These are phyloP conservation scores for Poecile montanus DNA, from an alignment of 2,797 vertebrate species.

Conservation along the genomic window DNA sequence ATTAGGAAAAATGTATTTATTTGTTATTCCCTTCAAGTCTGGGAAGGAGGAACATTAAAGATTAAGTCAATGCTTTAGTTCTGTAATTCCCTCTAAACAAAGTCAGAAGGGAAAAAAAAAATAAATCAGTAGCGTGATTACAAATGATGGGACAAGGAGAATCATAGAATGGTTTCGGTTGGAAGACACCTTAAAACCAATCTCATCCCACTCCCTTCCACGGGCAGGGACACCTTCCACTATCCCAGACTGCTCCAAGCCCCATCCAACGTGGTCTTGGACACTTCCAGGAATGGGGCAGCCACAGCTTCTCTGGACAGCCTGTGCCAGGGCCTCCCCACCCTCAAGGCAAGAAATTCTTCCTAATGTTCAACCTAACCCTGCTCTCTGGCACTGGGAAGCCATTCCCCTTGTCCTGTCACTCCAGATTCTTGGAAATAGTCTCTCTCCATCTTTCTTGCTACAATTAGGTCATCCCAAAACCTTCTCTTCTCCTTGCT, in stretches of 20 bases:
- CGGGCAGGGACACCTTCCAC: background rate
- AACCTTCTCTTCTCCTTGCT: background rate
- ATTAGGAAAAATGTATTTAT: background rate
- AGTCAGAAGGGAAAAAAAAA: background rate
- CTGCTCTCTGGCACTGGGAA: background rate
- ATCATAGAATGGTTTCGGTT: background rate
- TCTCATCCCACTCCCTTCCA: background rate
- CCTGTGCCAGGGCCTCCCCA: background rate
- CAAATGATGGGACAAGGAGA: background rate
- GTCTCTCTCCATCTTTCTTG: background rate
- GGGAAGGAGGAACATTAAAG: background rate
- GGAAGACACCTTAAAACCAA: background rate
- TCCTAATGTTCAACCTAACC: background rate
- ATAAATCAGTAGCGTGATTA: background rate
- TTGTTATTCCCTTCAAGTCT: background rate
- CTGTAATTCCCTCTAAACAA: background rate
- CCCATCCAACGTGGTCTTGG: rapidly evolving
- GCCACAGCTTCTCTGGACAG: background rate
- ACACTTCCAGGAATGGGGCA: background rate
- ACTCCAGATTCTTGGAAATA: background rate
- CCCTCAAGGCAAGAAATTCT: background rate
- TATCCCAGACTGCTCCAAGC: background rate
- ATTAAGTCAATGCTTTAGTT: background rate
- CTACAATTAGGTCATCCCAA: background rate
- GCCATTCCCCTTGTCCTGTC: background rate